These are phyloP conservation scores for Tetraodon nigroviridis DNA, from an alignment of 2,113 vertebrate genomes.

Conservation along the genomic window DNA sequence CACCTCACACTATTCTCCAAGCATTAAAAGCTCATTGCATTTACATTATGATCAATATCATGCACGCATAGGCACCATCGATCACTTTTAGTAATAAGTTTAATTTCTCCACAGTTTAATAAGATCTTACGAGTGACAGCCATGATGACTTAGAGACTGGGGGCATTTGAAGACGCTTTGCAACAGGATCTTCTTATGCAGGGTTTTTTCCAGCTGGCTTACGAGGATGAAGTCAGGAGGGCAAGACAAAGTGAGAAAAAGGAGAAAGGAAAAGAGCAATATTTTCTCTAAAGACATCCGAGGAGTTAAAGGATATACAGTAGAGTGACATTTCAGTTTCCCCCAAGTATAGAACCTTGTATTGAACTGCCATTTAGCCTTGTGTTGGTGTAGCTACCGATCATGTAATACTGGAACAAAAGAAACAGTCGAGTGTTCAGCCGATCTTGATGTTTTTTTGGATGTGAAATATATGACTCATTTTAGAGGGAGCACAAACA, in stretches of 20 bases:
- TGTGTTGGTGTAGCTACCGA: constrained; percentile 1
- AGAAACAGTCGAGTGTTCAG: background rate
- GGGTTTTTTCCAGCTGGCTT: constrained; percentile 61
- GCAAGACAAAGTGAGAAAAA: background rate
- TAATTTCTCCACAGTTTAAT: constrained; percentile 51
- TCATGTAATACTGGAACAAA: background rate
- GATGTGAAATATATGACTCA: constrained; percentile 12
- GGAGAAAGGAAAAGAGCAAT: constrained; percentile 27
- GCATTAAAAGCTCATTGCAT: constrained; percentile 35
- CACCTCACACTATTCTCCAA: constrained; percentile 5
- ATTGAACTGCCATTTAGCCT: constrained; percentile 12
- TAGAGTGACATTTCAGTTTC: constrained; percentile 50
- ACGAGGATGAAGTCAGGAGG: constrained; percentile 17
- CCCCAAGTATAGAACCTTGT: constrained; percentile 6
- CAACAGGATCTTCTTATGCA: constrained; percentile 55
- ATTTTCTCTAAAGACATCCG: constrained; percentile 43
- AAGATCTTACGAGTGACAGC: constrained; percentile 55
- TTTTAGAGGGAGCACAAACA: constrained; percentile 25
- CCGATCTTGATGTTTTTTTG: background rate
- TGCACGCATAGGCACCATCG: constrained; percentile 54
- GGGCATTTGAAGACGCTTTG: constrained; percentile 40
- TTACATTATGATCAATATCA: constrained; percentile 48
- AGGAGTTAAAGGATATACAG: constrained; percentile 37
- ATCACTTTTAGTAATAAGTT: constrained; percentile 58
- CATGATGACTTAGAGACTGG: constrained; percentile 47